These are phyloP conservation scores for Dioctria linearis DNA, from an alignment of 2,888 invertebrate species.

Conservation along the genomic window DNA sequence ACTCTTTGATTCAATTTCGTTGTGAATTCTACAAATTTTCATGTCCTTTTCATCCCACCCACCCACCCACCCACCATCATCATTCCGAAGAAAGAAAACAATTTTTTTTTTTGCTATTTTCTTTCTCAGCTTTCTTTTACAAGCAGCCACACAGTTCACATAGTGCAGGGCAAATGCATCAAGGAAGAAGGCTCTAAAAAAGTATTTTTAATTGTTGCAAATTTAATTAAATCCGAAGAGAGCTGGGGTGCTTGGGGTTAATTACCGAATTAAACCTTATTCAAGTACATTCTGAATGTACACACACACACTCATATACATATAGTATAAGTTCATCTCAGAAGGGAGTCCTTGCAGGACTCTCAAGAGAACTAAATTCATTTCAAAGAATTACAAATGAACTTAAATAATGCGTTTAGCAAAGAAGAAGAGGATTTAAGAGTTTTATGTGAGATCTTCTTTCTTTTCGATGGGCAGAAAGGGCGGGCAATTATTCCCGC, in stretches of 20 bases:
- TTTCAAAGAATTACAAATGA: not conserved
- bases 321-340: too few relatives aligned
- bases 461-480: too few relatives aligned
- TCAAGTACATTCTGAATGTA: not conserved
- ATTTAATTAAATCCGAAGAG: not conserved
- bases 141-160: not conserved
- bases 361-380: not conserved
- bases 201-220: not conserved
- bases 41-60: not conserved
- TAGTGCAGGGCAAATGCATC: too few relatives aligned
- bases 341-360: not conserved
- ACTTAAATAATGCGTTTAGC: not conserved
- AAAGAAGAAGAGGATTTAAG: not conserved
- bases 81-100: not conserved
- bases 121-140: not conserved
- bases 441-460: not conserved
- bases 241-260: not conserved
- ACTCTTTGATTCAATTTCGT: not conserved
- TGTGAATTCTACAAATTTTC: not conserved
- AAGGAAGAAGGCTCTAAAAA: not conserved
- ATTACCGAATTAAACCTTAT: not conserved
- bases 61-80: too few relatives aligned
- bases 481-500: too few relatives aligned
- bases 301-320: too few relatives aligned
- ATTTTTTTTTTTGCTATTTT: not conserved